Conservation (phyloP, 2,888 invertebrate species). For the Cephalotes varians region DNA sequence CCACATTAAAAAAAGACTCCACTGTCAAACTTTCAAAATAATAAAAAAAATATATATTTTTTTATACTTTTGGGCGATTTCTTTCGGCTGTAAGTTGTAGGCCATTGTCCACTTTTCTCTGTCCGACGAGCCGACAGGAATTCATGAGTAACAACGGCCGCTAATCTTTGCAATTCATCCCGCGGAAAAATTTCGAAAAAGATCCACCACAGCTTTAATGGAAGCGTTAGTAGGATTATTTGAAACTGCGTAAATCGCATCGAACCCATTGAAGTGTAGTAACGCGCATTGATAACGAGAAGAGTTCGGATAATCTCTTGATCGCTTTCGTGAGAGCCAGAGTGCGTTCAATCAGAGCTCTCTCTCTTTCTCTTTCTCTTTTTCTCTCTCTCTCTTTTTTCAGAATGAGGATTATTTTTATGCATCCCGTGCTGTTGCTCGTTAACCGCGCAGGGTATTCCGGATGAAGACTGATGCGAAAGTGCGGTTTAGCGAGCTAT, state of each 20-base stretch:
- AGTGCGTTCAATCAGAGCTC: constrained; percentile 41
- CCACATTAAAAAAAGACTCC: too few species aligned
- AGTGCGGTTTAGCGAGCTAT: constrained; percentile 3
- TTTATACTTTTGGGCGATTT: not conserved
- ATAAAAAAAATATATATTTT: not conserved
- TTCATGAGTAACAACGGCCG: not conserved
- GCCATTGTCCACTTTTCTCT: not conserved
- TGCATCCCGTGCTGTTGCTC: constrained; percentile 20
- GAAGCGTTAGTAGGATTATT: constrained; percentile 57
- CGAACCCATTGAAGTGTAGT: constrained; percentile 37
- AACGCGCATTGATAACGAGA: constrained; percentile 36
- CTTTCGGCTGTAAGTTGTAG: not conserved
- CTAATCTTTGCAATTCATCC: constrained; percentile 59
- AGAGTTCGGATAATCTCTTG: constrained; percentile 58
- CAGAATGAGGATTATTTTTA: constrained; percentile 47
- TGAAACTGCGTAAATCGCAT: constrained; percentile 59
- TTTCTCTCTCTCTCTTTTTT: not conserved
- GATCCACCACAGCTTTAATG: constrained; percentile 50
- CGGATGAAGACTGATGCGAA: constrained; percentile 4
- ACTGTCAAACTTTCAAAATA: not conserved
- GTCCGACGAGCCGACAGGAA: not conserved
- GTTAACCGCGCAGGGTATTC: constrained; percentile 23
- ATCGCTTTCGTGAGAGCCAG: constrained; percentile 42
- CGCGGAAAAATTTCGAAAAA: constrained; percentile 34
- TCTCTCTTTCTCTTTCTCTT: not conserved